phyloP scores from a whole-genome alignment of 53 echinoderm and acorn worm species.

The Mesocentrotus franciscanus region DNA sequence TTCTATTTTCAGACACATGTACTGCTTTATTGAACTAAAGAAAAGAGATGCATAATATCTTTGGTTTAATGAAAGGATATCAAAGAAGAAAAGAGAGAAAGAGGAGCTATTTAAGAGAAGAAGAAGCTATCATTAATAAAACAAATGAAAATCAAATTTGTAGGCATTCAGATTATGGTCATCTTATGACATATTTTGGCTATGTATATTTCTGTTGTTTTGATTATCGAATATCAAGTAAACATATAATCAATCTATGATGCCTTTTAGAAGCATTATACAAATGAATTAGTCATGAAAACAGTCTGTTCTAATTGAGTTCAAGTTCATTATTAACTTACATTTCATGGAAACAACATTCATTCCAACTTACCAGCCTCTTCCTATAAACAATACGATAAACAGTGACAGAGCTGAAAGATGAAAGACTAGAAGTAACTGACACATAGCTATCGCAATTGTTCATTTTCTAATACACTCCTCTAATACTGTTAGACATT shows the following conservation, averaged over 20 bases:
- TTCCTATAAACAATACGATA: background rate
- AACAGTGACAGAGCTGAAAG: conserved; percentile 8
- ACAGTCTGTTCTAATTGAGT: background rate
- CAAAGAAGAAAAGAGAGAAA: background rate
- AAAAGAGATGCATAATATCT: background rate
- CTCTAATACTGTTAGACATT: conserved; percentile 29
- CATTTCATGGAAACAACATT: background rate
- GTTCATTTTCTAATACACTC: background rate
- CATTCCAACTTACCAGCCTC: background rate
- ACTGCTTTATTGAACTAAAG: background rate
- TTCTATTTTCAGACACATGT: background rate
- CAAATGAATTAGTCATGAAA: background rate
- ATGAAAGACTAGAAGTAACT: conserved; percentile 41
- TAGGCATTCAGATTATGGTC: background rate
- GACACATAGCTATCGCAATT: background rate
- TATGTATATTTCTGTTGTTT: background rate
- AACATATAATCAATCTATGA: no score
- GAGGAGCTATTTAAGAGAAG: background rate
- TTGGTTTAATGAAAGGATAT: background rate
- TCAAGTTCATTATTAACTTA: background rate
- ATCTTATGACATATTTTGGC: background rate
- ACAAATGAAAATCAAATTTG: background rate
- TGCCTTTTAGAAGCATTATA: background rate
- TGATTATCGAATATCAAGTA: background rate
- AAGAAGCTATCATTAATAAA: background rate